A percentile compares a stretch with the other conserved stretches of the same genome.
phyloP scores from a whole-genome alignment of 2,113 vertebrate genomes.

The Reinhardtius hippoglossoides region DNA sequence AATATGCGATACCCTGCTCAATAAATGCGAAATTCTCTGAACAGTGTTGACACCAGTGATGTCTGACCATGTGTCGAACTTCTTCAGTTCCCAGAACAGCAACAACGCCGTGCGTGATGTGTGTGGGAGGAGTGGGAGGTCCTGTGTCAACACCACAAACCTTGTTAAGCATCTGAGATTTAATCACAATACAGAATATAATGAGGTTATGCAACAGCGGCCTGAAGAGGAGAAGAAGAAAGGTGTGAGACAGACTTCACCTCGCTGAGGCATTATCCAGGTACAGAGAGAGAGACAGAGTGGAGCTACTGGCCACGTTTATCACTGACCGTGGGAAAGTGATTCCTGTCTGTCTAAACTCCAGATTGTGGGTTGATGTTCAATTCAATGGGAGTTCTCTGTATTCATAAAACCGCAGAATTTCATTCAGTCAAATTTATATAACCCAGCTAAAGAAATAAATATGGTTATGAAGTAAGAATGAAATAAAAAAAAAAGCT shows the following conservation, averaged over 20 bases:
- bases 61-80: neutral
- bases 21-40: neutral
- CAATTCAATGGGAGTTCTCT: neutral
- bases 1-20: neutral
- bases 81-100: neutral
- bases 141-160: neutral
- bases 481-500: neutral
- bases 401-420: neutral
- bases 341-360: neutral
- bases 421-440: neutral
- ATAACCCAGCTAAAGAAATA: neutral
- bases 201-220: neutral
- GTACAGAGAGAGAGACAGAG: neutral
- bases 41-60: neutral
- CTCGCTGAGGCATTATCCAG: neutral
- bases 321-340: neutral
- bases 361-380: too few species aligned
- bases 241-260: neutral
- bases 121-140: neutral
- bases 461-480: neutral
- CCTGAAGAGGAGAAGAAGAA: neutral
- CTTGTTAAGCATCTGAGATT: neutral
- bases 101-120: neutral
- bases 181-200: neutral
- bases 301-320: neutral